These are phyloP conservation scores for Muschampia plurimacula DNA, from an alignment of 2,888 invertebrate genomes.

Conservation along the genomic window DNA sequence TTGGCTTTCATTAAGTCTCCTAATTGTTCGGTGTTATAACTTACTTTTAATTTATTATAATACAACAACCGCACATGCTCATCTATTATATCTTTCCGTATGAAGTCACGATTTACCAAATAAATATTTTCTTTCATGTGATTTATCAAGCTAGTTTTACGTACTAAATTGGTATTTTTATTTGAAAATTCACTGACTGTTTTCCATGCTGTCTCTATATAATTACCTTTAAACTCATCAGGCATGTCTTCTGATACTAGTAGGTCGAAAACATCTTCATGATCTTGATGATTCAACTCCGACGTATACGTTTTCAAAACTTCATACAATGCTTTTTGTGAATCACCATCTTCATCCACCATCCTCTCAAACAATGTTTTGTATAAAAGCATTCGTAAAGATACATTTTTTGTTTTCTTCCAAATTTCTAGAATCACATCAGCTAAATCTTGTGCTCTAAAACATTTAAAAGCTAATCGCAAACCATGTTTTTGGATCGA, in stretches of 20 bases:
- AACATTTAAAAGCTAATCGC: slow-evolving; percentile 61
- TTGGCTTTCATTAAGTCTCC: slow-evolving; percentile 48
- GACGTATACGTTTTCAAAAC: slow-evolving; percentile 55
- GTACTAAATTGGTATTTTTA: slow-evolving; percentile 49
- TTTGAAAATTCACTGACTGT: slow-evolving; percentile 54
- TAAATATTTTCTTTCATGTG: slow-evolving; percentile 49
- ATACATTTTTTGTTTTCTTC: slow-evolving; percentile 60
- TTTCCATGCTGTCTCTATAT: slow-evolving; percentile 55
- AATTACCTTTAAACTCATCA: slow-evolving; percentile 48
- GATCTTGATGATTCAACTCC: slow-evolving; percentile 58
- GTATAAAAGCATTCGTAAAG: slow-evolving; percentile 58
- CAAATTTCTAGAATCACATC: slow-evolving; percentile 53
- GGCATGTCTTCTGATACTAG: slow-evolving; percentile 52
- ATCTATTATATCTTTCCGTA: slow-evolving; percentile 51
- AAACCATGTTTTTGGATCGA: slow-evolving; percentile 66
- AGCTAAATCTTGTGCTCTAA: slow-evolving; percentile 53
- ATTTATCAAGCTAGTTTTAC: slow-evolving; percentile 48
- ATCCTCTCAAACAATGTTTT: slow-evolving; percentile 55
- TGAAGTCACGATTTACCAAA: slow-evolving; percentile 51
- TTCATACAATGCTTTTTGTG: slow-evolving; percentile 54
- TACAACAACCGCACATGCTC: slow-evolving; percentile 50
- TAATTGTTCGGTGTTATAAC: not conserved
- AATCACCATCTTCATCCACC: slow-evolving; percentile 37
- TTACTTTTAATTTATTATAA: slow-evolving; percentile 2
- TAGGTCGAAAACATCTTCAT: slow-evolving; percentile 54